Percentiles rank a stretch among this genome's conserved stretches.
Evolutionary conservation across 1,140 invertebrate species (phyloP).

Genomic region (Magallana ariakensis): DNA sequence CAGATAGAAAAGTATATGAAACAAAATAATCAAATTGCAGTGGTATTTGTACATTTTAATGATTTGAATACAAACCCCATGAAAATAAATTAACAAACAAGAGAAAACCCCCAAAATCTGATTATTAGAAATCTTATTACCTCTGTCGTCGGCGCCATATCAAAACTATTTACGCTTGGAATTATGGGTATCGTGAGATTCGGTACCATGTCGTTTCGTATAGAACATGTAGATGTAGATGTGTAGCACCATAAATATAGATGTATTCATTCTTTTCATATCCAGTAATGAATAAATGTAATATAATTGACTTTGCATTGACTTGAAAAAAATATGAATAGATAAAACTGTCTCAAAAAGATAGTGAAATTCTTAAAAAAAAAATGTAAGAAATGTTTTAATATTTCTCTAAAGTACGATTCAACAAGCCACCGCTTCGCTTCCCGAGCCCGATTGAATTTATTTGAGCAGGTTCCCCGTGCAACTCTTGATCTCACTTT

Average conservation of each 20-base stretch:
- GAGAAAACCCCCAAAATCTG: not conserved
- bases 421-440: not conserved
- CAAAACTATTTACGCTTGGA: slow-evolving; percentile 60
- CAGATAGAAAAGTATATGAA: not conserved
- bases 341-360: too few relatives aligned
- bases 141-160: slow-evolving; percentile 70
- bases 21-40: not conserved
- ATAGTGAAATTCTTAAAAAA: too few relatives aligned
- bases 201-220: not conserved
- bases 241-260: too few relatives aligned
- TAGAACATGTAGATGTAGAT: too few relatives aligned
- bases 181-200: slow-evolving; percentile 37
- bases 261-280: too few relatives aligned
- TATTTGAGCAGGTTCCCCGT: too few relatives aligned
- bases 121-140: slow-evolving; percentile 43
- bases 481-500: too few relatives aligned
- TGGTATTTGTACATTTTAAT: not conserved
- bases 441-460: slow-evolving; percentile 20
- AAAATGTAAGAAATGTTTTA: too few relatives aligned
- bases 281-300: too few relatives aligned
- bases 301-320: too few relatives aligned
- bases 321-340: too few relatives aligned
- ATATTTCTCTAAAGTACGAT: not conserved
- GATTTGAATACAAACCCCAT: not conserved
- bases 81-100: not conserved